Conservation (phyloP, 2,888 invertebrate species). For the Campoplex capitator region DNA sequence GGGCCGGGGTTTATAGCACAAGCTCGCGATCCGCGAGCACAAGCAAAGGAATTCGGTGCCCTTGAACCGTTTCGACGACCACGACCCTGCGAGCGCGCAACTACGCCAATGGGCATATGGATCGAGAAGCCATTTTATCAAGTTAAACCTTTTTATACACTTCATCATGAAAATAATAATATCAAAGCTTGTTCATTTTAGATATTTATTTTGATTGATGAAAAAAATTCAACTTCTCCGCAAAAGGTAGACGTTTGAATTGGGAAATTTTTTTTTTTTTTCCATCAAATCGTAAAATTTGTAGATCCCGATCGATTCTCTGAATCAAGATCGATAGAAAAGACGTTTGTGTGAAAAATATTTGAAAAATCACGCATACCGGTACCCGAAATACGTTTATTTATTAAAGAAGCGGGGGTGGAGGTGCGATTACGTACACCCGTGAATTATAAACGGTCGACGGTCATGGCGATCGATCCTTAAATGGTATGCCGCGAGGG, state of each 20-base stretch:
- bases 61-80: conserved; percentile 71
- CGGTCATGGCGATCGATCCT: conserved; percentile 72
- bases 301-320: neutral
- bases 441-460: conserved; percentile 65
- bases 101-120: conserved; percentile 24
- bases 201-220: neutral
- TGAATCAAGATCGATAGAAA: conserved; percentile 5
- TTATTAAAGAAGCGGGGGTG: conserved; percentile 31
- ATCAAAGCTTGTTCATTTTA: neutral
- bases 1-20: conserved; percentile 18
- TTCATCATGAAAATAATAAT: neutral
- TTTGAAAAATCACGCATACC: neutral
- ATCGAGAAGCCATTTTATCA: conserved; percentile 21
- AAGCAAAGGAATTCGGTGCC: conserved; percentile 63
- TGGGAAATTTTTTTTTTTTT: too few relatives aligned
- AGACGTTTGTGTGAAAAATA: conserved; percentile 3
- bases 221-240: neutral
- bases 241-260: neutral
- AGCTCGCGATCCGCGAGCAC: conserved; percentile 48
- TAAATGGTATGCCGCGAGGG: conserved; percentile 72
- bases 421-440: conserved; percentile 25
- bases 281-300: too few relatives aligned
- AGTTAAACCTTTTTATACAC: conserved; percentile 12
- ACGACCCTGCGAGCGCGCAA: conserved; percentile 63
- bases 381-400: neutral